phyloP scores from a whole-genome alignment of 2,888 invertebrate species.

The Drosophila eohydei region DNA sequence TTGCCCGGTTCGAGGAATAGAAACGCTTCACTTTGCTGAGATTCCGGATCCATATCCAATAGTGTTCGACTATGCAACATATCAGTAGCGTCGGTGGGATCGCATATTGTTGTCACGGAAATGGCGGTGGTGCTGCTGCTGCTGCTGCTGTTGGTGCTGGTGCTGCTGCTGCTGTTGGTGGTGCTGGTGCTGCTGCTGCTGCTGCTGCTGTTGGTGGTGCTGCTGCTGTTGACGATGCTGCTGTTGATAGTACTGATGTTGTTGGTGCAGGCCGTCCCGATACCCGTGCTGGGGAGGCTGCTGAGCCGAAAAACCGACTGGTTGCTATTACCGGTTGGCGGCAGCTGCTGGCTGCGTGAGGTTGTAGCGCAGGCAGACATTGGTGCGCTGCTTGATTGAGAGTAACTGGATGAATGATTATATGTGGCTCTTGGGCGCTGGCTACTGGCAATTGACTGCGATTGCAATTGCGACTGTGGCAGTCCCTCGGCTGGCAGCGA shows the following conservation, averaged over 20 bases:
- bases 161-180: background rate
- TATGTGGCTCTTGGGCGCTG: constrained; percentile 7
- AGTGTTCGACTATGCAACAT: constrained; percentile 15
- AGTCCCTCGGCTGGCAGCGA: constrained; percentile 1
- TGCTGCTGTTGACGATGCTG: background rate
- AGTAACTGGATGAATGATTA: background rate
- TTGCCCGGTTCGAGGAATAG: constrained; percentile 5
- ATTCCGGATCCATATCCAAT: constrained; percentile 41
- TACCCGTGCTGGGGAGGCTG: constrained; percentile 48
- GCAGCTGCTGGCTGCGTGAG: background rate
- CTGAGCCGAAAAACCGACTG: constrained; percentile 64
- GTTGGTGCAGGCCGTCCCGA: constrained; percentile 35
- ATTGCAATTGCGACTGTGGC: background rate
- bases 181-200: background rate
- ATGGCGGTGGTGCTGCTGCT: background rate
- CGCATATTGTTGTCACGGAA: background rate
- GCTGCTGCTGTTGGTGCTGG: background rate
- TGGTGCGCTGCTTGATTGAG: background rate
- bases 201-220: background rate
- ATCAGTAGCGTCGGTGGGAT: background rate
- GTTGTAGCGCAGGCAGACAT: background rate
- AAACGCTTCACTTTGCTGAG: background rate
- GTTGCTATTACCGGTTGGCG: background rate
- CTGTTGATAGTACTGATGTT: background rate
- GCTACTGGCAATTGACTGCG: background rate